A percentile compares a stretch with the other conserved stretches of the same genome.
These are phyloP conservation scores for Pseudachorutes palmiensis DNA, from an alignment of 1,140 invertebrate species.

Conservation along the genomic window DNA sequence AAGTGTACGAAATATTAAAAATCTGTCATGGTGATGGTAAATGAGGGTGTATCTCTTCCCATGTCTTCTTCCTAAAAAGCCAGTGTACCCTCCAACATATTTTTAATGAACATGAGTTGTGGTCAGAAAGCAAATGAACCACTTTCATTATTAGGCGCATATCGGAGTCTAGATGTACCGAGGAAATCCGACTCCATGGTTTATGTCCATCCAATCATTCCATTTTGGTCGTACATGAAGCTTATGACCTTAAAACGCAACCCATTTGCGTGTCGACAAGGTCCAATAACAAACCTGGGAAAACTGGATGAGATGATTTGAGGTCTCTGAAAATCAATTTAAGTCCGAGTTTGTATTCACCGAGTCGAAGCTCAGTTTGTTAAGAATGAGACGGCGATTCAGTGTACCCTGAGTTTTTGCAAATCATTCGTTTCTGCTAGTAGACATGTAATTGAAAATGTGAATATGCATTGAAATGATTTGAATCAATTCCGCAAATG, in stretches of 20 bases:
- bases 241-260: background rate
- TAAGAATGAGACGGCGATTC: no score
- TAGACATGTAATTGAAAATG: background rate
- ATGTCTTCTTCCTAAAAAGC: background rate
- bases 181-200: background rate
- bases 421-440: background rate
- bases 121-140: background rate
- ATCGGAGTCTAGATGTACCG: background rate
- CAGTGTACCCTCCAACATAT: background rate
- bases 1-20: constrained; percentile 4
- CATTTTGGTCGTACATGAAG: no score
- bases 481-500: background rate
- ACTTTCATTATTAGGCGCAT: background rate
- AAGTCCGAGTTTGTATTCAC: no score
- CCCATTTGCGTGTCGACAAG: background rate
- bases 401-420: no score
- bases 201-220: background rate
- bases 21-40: constrained; percentile 2
- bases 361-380: no score
- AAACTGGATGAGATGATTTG: background rate
- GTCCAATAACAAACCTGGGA: background rate
- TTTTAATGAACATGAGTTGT: constrained; percentile 2
- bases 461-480: background rate
- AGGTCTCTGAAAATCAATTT: no score
- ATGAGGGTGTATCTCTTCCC: constrained; percentile 6